Evolutionary conservation across 2,797 vertebrate genomes (phyloP), one percentile per base, ranked within the genome.

Genomic region (Rhinichthys osculus): DNA sequence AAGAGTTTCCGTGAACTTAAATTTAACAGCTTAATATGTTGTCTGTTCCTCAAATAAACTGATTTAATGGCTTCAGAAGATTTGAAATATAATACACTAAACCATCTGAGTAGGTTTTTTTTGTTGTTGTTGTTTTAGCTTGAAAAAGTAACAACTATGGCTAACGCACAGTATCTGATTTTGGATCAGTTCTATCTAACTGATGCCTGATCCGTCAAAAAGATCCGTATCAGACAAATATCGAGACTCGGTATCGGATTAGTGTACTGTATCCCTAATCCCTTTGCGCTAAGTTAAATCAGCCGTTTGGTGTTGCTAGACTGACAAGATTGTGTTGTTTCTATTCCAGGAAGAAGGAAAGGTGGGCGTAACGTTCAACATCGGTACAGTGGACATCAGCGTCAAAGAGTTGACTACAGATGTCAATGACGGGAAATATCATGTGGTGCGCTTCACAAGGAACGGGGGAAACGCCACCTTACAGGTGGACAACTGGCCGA

Each of bases 401-500:
- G 98, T 99, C 72, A 97, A 96, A 92, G 98, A 99, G 91, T 92
- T 94, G 72, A 96, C 95, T 59, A 96, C 96, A 0, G 94, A 95
- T 0, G 94, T 99, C 17, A 99, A 98, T 10, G 98, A 99, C 42
- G 98, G 98, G 76, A 99, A 98, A 91, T 99, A 99, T 92, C 98
- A 99, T 0, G 94, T 99, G 85, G 98, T 98, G 6, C 97, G 97
- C 40, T 99, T 99, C 91, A 99, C 97, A 89, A 96, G 98, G 91
- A 99, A 99, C 0, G 98, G 98, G 0, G 98, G 98, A 83, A 99
- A 99, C 1, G 98, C 98, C 64, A 99, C 98, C 0, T 94, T 99
- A 70, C 98, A 99, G 93, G 98, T 99, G 91, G 98, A 99, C 93
- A 98, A 97, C 94, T 98, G 98, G 97, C 96, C 98, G 0, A 93